phyloP scores from a whole-genome alignment of 2,888 invertebrate genomes.

The Netelia fuscicornis region DNA sequence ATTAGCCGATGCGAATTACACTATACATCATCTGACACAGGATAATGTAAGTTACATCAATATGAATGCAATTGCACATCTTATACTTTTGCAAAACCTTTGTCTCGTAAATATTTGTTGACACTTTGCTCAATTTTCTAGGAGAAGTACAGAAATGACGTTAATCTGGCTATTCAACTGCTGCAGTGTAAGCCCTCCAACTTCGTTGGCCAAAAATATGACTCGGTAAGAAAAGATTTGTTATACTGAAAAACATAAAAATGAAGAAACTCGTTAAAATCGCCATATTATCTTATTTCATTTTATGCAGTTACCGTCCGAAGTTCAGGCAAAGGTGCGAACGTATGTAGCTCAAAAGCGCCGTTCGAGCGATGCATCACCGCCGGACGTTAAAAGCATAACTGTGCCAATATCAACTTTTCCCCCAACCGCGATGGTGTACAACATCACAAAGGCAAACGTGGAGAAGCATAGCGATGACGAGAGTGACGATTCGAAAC shows the following conservation, averaged over 20 bases:
- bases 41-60: constrained; percentile 90
- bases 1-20: constrained; percentile 93
- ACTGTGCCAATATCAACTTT: constrained; percentile 92
- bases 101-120: neutral
- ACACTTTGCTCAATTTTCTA: constrained; percentile 85
- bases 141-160: constrained; percentile 97
- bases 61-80: neutral
- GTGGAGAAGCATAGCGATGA: constrained; percentile 85
- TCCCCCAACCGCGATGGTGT: constrained; percentile 94
- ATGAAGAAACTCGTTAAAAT: neutral
- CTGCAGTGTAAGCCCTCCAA: constrained; percentile 97
- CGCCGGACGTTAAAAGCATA: constrained; percentile 88
- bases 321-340: constrained; percentile 95
- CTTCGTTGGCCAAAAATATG: constrained; percentile 96
- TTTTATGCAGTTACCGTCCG: constrained; percentile 92
- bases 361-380: constrained; percentile 85
- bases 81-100: constrained; percentile 40
- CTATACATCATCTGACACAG: constrained; percentile 92
- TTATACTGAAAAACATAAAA: no score
- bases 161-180: constrained; percentile 96
- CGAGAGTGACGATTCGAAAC: constrained; percentile 86
- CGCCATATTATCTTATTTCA: neutral
- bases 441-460: constrained; percentile 83
- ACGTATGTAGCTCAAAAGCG: constrained; percentile 90
- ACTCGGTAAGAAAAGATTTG: constrained; percentile 89